These are phyloP conservation scores for Elephas maximus DNA, from an alignment of 2,113 vertebrate genomes.

Conservation along the genomic window DNA sequence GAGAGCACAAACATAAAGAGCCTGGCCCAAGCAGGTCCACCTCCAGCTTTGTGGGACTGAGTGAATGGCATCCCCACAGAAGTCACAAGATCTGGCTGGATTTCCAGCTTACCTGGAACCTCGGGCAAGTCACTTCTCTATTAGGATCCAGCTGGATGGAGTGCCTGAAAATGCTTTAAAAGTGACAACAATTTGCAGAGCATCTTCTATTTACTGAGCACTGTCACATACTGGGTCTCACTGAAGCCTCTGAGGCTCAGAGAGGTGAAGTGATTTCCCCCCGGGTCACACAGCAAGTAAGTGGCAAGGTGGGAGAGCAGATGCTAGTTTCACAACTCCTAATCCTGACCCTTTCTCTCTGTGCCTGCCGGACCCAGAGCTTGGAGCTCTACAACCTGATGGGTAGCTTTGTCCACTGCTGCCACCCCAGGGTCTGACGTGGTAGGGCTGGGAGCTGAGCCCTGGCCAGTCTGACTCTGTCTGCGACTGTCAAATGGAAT, in stretches of 20 bases:
- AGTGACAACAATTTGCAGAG: background rate
- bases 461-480: background rate
- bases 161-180: background rate
- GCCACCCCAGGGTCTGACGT: background rate
- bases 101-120: background rate
- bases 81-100: background rate
- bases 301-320: background rate
- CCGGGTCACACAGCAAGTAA: background rate
- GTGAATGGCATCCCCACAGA: fast-evolving
- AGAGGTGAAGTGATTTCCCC: background rate
- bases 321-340: background rate
- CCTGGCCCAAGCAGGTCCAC: fast-evolving
- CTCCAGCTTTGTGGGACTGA: background rate
- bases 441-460: background rate
- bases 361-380: background rate
- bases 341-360: background rate
- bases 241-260: background rate
- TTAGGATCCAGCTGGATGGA: background rate
- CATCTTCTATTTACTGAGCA: background rate
- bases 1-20: fast-evolving
- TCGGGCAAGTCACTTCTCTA: background rate
- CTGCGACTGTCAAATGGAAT: background rate
- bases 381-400: background rate
- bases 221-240: background rate
- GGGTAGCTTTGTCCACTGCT: background rate